Evolutionary conservation across 1,140 invertebrate genomes (phyloP), one percentile per base, ranked within the genome.

Genomic region (Mamestra configurata): DNA sequence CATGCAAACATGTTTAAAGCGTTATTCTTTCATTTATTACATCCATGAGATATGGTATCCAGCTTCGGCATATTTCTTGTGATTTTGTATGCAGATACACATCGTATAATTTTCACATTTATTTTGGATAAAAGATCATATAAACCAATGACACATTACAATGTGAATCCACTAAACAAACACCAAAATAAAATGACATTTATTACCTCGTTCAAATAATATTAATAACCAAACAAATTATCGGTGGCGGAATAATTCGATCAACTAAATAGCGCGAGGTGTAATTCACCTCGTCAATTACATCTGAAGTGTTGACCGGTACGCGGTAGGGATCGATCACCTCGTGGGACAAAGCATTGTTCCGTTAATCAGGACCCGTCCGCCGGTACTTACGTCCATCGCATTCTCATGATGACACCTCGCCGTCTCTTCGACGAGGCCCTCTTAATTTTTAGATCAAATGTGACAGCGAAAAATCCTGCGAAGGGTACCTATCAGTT

Each of bases 331-430:
- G 70, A 77, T 79, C 77, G 78, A 82, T 79, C 78, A 77, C 57
- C 73, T 15, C 46, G 53, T 13, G 37, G 59, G 71, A 76, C 76
- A 79, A 82, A 55, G 57, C 57, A 72, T 82, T 82, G 78, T 82
- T 82, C 43, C 57, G 15, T 31, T 66, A 43, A 81, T 81, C 79
- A 80, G 40, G 4, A 18, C 75, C 24, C 13, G 72, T n/a, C 37
- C 35, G 18, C 13, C 71, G 20, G 11, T 40, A 79, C 80, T 81
- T 77, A 46, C 68, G 27, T 37, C 24, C 20, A 78, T 78, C 53
- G 68, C 76, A 78, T 66, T 80, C 66, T 51, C 79, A 11, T 55
- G 22, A 15, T 43, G 46, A 64, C 43, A 61, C 27, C 31, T 73
- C 55, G 55, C 61, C 59, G n/a, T 20, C 46, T 24, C 10, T 0